Evolutionary conservation across 2,888 invertebrate species (phyloP).

Genomic region (Drosophila putrida): DNA sequence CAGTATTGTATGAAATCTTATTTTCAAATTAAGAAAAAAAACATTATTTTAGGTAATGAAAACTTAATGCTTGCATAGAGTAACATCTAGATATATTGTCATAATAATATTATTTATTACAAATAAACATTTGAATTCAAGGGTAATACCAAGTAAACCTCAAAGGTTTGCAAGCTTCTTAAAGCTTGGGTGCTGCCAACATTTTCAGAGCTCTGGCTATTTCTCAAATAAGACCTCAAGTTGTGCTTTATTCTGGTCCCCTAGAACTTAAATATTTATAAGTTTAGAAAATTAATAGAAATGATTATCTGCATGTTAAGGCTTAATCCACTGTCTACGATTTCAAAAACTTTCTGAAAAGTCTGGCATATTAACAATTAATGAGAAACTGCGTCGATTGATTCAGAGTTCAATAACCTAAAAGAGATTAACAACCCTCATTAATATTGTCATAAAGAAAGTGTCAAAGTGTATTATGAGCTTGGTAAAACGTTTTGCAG

Average conservation of each 20-base stretch:
- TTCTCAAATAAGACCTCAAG: too few relatives aligned
- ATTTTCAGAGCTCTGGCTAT: too few relatives aligned
- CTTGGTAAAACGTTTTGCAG: slow-evolving; percentile 45
- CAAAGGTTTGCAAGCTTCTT: background rate
- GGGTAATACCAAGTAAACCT: too few relatives aligned
- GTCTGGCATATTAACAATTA: background rate
- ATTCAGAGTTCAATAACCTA: slow-evolving; percentile 65
- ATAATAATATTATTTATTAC: too few relatives aligned
- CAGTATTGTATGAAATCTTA: slow-evolving; percentile 3
- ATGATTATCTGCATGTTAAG: background rate
- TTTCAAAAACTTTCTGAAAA: background rate
- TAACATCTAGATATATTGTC: too few relatives aligned
- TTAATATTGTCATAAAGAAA: slow-evolving; percentile 61
- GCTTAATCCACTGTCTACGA: background rate
- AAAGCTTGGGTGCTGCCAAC: background rate
- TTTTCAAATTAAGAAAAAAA: background rate
- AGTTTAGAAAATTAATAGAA: background rate
- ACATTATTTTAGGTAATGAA: background rate
- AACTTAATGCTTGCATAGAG: background rate
- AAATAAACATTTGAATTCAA: too few relatives aligned
- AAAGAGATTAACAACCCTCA: slow-evolving; percentile 33
- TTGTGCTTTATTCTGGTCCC: too few relatives aligned
- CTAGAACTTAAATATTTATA: background rate
- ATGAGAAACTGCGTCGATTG: slow-evolving; percentile 15
- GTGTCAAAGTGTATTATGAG: slow-evolving; percentile 64